Percentiles rank a stretch among this genome's conserved stretches.
Conservation (phyloP, 2,888 invertebrate species). For the Dysmachus trigonus region DNA sequence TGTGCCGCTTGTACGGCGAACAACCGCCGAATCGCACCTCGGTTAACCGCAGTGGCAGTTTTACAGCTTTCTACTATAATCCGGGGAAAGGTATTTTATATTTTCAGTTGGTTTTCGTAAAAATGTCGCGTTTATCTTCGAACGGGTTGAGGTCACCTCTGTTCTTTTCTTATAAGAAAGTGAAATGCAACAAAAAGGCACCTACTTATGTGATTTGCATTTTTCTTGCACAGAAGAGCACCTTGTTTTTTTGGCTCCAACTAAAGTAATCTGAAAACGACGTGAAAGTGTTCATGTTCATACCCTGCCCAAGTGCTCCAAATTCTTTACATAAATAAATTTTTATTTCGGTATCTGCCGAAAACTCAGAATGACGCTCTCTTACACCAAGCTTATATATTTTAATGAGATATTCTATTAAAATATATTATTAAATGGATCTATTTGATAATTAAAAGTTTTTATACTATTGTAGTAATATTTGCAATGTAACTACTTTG, state of each 20-base stretch:
- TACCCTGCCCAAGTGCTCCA: neutral
- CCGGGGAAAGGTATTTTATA: neutral
- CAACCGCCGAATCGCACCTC: neutral
- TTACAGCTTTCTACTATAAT: neutral
- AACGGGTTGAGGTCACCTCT: neutral
- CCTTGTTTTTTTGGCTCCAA: neutral
- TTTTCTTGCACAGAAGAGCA: neutral
- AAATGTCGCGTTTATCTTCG: neutral
- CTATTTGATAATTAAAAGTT: too few species aligned
- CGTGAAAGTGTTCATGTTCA: neutral
- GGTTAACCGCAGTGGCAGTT: neutral
- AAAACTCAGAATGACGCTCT: neutral
- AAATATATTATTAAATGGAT: too few species aligned
- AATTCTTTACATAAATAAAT: neutral
- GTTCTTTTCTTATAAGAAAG: neutral
- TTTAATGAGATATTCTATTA: too few species aligned
- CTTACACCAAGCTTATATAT: too few species aligned
- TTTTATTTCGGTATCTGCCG: neutral
- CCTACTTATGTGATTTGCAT: neutral
- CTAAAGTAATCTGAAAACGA: neutral
- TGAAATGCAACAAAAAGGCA: neutral
- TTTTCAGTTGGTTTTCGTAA: neutral
- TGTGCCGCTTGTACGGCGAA: too few species aligned
- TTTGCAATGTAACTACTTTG: too few species aligned
- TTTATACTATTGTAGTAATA: too few species aligned